Evolutionary conservation across 2,888 invertebrate species (phyloP).

Genomic region (Busseola fusca): DNA sequence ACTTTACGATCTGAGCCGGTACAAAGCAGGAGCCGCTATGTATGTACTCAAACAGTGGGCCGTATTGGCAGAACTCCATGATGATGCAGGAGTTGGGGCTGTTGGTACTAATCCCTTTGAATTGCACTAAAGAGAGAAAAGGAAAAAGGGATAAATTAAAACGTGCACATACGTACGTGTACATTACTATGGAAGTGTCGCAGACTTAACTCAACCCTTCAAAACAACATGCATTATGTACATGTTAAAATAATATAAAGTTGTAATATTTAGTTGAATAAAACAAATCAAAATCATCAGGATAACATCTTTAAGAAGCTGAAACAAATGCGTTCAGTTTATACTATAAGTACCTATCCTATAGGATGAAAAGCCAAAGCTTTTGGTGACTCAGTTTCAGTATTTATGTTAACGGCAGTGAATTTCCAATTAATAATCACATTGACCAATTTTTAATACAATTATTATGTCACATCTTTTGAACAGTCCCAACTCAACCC

Average conservation of each 20-base stretch:
- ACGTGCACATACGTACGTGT: too few species aligned
- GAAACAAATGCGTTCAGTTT: not conserved
- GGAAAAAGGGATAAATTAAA: not conserved
- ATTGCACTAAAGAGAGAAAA: slow-evolving; percentile 78
- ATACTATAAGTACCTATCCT: too few species aligned
- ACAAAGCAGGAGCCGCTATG: slow-evolving; percentile 95
- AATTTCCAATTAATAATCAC: not conserved
- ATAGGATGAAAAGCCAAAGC: not conserved
- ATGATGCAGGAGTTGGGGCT: slow-evolving; percentile 97
- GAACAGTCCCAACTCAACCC: not conserved
- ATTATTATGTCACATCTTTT: not conserved
- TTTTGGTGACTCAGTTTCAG: not conserved
- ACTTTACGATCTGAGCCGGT: slow-evolving; percentile 95
- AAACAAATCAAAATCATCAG: not conserved
- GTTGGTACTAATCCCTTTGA: slow-evolving; percentile 97
- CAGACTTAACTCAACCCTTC: not conserved
- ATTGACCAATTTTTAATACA: too few species aligned
- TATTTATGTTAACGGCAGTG: not conserved
- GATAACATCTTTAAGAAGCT: not conserved
- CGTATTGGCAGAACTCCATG: slow-evolving; percentile 99
- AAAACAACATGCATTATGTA: not conserved
- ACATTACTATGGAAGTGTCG: too few species aligned
- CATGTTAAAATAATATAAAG: not conserved
- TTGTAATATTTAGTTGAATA: not conserved
- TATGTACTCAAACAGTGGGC: slow-evolving; percentile 97